Conservation (phyloP, 1,140 invertebrate genomes). For the Meloidogyne exigua region DNA sequence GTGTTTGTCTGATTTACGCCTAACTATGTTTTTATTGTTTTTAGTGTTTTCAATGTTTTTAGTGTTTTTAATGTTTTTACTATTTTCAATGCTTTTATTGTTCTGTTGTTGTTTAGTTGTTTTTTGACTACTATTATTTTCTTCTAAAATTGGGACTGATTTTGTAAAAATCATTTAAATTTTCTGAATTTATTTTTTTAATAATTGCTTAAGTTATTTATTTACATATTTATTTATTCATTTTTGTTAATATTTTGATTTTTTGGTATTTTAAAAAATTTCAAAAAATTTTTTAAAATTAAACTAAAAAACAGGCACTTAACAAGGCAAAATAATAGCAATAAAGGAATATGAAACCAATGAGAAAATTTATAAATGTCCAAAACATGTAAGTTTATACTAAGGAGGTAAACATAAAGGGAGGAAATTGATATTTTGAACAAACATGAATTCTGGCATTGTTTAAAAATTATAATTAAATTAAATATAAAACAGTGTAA, state of each 20-base stretch:
- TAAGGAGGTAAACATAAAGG: neutral
- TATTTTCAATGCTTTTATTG: too few relatives aligned
- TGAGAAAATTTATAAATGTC: neutral
- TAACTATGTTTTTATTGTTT: too few relatives aligned
- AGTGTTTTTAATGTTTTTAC: too few relatives aligned
- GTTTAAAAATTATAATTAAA: neutral
- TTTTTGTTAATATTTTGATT: neutral
- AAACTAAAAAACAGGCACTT: neutral
- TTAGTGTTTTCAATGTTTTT: too few relatives aligned
- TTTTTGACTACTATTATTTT: neutral
- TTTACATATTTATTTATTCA: too few relatives aligned
- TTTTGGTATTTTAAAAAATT: neutral
- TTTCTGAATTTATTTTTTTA: neutral
- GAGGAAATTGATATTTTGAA: conserved; percentile 2
- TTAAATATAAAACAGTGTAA: neutral
- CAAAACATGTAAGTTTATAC: neutral
- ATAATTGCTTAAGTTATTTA: neutral
- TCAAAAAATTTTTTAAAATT: neutral
- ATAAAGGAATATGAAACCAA: conserved; percentile 1
- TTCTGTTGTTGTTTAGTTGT: neutral
- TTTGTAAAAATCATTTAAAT: neutral
- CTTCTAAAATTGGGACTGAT: neutral
- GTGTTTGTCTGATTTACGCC: neutral
- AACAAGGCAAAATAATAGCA: neutral
- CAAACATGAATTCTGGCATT: neutral